Percentiles rank a stretch among this genome's conserved stretches.
Conservation (phyloP, 2,797 vertebrate species). For the Enteromius paludinosus region DNA sequence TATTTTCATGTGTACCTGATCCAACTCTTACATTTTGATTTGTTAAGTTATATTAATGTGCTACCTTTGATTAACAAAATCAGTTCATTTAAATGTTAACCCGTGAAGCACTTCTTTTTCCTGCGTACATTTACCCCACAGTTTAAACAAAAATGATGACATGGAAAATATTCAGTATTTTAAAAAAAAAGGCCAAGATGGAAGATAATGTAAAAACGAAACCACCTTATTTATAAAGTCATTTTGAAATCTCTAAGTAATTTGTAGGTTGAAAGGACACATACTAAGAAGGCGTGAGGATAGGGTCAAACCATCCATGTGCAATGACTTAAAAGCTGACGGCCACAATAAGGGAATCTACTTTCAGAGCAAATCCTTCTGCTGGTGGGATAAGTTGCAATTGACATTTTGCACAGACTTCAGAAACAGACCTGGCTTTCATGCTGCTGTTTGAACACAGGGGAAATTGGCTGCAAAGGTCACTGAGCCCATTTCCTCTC, state of each 20-base stretch:
- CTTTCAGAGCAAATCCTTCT: constrained; percentile 80
- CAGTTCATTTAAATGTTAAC: neutral
- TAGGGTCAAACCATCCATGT: constrained; percentile 72
- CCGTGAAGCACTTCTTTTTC: neutral
- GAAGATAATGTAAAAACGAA: neutral
- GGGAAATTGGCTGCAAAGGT: constrained; percentile 85
- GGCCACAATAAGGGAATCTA: constrained; percentile 70
- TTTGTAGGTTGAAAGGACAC: neutral
- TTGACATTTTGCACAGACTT: constrained; percentile 84
- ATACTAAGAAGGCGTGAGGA: constrained; percentile 41
- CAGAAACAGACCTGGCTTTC: constrained; percentile 86
- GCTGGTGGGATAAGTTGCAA: constrained; percentile 84
- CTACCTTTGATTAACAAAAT: neutral
- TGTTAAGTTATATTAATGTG: neutral
- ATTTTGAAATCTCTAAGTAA: neutral
- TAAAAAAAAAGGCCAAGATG: neutral
- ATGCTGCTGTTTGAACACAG: constrained; percentile 85
- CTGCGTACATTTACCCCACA: neutral
- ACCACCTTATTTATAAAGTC: neutral
- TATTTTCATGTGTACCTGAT: neutral
- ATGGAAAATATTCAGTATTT: neutral
- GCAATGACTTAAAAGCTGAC: constrained; percentile 69
- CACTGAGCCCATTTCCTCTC: constrained; percentile 85
- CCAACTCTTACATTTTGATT: no score
- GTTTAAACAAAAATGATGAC: neutral